Conservation (phyloP, 2,113 vertebrate genomes). For the Vulpes lagopus region DNA sequence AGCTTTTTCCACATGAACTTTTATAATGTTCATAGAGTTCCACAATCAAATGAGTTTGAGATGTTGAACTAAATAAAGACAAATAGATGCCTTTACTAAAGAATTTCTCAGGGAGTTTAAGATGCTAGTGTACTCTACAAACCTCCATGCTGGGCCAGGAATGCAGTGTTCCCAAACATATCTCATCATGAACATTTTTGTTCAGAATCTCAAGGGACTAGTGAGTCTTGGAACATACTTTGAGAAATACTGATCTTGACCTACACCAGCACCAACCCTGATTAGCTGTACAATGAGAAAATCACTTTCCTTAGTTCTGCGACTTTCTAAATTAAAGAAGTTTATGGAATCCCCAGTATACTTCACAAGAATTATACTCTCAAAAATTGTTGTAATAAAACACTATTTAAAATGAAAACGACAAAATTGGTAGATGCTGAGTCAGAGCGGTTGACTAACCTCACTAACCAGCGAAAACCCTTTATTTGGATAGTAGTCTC, state of each 20-base stretch:
- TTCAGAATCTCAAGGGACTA: conserved; percentile 31
- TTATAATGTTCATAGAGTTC: neutral
- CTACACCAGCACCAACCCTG: neutral
- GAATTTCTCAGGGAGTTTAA: conserved; percentile 45
- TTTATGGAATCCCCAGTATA: neutral
- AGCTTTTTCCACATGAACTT: neutral
- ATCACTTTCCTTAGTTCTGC: conserved; percentile 31
- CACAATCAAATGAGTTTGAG: conserved; percentile 3
- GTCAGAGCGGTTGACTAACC: neutral
- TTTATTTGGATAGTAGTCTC: neutral
- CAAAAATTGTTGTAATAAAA: conserved; percentile 34
- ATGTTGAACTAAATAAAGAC: conserved; percentile 60
- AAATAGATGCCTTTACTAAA: conserved; percentile 6
- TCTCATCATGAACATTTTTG: conserved; percentile 38
- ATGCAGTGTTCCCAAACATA: conserved; percentile 52
- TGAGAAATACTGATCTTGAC: conserved; percentile 66
- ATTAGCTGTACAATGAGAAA: conserved; percentile 47
- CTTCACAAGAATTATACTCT: conserved; percentile 14
- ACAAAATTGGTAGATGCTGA: neutral
- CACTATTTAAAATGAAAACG: conserved; percentile 48
- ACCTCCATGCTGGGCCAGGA: neutral
- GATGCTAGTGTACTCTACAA: neutral
- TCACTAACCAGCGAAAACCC: neutral
- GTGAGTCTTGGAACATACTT: conserved; percentile 33
- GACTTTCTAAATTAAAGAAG: conserved; percentile 50